Evolutionary conservation across 2,113 vertebrate genomes (phyloP).

Genomic region (Malurus alboscapulatus): DNA sequence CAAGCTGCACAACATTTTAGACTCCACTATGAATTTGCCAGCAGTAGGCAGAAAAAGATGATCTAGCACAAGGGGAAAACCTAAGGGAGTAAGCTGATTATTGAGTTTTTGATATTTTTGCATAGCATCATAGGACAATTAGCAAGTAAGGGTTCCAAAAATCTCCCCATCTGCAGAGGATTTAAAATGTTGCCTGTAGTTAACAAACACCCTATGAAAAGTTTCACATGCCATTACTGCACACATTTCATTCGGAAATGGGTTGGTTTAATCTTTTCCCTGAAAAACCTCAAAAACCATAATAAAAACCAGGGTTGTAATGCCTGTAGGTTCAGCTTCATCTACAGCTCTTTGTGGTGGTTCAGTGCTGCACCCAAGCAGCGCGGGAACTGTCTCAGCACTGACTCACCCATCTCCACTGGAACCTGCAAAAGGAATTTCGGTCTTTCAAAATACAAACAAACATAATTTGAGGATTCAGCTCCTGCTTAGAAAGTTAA

Average conservation of each 20-base stretch:
- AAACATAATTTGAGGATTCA: neutral
- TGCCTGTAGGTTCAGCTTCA: neutral
- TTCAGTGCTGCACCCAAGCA: neutral
- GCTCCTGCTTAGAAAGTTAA: neutral
- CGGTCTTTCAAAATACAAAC: neutral
- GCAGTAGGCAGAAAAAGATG: neutral
- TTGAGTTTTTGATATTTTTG: neutral
- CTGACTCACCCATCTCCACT: neutral
- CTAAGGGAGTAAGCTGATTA: neutral
- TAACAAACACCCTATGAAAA: fast-evolving
- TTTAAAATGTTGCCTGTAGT: neutral
- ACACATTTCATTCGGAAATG: fast-evolving
- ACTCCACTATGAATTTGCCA: neutral
- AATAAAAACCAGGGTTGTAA: neutral
- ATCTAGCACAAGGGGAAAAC: neutral
- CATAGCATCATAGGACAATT: neutral
- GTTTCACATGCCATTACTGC: neutral
- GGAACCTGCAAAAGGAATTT: neutral
- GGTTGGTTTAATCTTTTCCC: neutral
- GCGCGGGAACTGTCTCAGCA: neutral
- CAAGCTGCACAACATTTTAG: neutral
- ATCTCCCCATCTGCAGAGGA: neutral
- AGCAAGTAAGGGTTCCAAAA: neutral
- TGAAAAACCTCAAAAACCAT: neutral
- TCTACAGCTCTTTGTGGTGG: neutral